A percentile compares a stretch with the other conserved stretches of the same genome.
These are phyloP conservation scores for Charadrius vociferus DNA, from an alignment of 2,113 vertebrate genomes.

Conservation along the genomic window DNA sequence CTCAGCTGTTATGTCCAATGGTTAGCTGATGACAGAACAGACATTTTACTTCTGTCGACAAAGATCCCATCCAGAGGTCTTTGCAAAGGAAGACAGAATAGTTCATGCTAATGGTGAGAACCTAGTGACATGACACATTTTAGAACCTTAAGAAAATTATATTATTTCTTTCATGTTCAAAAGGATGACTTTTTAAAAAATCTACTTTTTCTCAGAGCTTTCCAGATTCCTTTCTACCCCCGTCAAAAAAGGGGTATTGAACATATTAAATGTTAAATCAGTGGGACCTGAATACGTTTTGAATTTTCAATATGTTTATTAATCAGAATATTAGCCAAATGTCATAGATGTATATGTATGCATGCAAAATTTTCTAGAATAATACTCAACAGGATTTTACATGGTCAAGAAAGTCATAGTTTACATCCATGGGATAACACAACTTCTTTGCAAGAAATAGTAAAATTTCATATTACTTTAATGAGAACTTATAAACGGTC, in stretches of 20 bases:
- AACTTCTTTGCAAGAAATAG: not conserved
- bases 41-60: not conserved
- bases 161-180: not conserved
- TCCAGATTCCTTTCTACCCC: not conserved
- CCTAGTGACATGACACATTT: not conserved
- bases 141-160: not conserved
- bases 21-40: not conserved
- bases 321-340: not conserved
- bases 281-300: accelerated
- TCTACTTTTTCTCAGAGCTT: not conserved
- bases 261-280: not conserved
- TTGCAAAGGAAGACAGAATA: not conserved
- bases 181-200: accelerated
- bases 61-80: not conserved
- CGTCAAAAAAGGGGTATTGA: not conserved
- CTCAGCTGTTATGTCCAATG: not conserved
- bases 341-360: not conserved
- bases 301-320: not conserved
- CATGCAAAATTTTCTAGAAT: not conserved
- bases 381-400: not conserved
- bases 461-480: not conserved
- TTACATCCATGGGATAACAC: not conserved
- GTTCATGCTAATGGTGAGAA: not conserved
- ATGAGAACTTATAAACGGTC: not conserved
- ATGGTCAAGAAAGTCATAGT: not conserved